These are phyloP conservation scores for Chrysina gloriosa DNA, from an alignment of 2,888 invertebrate genomes.

Conservation along the genomic window DNA sequence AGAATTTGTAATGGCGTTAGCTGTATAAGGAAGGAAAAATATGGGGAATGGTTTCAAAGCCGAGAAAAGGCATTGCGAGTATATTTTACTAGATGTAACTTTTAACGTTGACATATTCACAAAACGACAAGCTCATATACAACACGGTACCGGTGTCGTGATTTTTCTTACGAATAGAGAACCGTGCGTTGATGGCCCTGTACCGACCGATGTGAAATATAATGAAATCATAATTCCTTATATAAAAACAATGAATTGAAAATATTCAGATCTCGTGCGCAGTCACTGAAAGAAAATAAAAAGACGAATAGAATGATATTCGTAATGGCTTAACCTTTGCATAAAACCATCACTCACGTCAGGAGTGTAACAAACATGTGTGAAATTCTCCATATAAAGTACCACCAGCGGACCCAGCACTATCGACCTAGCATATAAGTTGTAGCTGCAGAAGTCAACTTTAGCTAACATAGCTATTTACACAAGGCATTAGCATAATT, in stretches of 20 bases:
- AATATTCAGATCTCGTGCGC: conserved; percentile 33
- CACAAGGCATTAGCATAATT: too few relatives aligned
- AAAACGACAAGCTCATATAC: background rate
- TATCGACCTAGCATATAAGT: background rate
- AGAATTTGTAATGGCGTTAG: background rate
- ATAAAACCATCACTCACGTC: conserved; percentile 40
- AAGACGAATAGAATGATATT: conserved; percentile 16
- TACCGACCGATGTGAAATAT: conserved; percentile 16
- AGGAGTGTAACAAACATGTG: conserved; percentile 38
- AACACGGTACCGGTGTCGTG: background rate
- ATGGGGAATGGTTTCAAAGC: background rate
- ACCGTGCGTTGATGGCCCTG: background rate
- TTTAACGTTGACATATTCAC: conserved; percentile 6
- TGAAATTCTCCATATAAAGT: conserved; percentile 32
- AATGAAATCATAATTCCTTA: conserved; percentile 32
- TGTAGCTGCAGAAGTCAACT: conserved; percentile 6
- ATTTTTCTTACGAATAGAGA: background rate
- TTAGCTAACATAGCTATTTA: too few relatives aligned
- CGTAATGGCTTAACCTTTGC: conserved; percentile 33
- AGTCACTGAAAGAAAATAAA: conserved; percentile 32
- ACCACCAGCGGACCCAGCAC: background rate
- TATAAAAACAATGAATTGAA: conserved; percentile 15
- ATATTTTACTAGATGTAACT: background rate
- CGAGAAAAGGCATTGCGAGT: background rate
- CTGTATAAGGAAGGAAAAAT: background rate